Conservation (phyloP, 2,797 vertebrate species). For the Onychomys torridus region DNA sequence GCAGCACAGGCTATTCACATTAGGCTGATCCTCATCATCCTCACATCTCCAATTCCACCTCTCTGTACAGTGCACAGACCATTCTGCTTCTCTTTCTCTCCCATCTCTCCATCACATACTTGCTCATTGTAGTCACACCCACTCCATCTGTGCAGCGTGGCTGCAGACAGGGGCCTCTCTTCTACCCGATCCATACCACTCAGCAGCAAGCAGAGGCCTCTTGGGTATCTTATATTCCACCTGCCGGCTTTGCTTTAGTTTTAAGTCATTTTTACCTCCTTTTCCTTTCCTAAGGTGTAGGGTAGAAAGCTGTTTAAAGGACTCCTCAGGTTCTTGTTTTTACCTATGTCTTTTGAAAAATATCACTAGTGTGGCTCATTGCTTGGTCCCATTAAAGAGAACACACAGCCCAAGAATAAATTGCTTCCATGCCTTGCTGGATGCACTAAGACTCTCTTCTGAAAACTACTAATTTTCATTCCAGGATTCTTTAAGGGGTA, state of each 20-base stretch:
- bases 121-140: not conserved
- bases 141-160: not conserved
- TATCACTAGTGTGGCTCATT: not conserved
- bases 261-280: not conserved
- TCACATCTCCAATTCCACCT: not conserved
- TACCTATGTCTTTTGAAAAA: not conserved
- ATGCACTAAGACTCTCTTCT: conserved; percentile 11
- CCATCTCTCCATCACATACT: not conserved
- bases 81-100: not conserved
- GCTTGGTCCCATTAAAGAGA: not conserved
- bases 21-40: not conserved
- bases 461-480: conserved; percentile 29
- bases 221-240: not conserved
- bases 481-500: conserved; percentile 9
- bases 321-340: not conserved
- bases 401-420: conserved; percentile 24
- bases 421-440: conserved; percentile 44
- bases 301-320: conserved; percentile 3
- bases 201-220: not conserved
- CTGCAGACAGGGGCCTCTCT: not conserved
- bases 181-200: not conserved
- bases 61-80: not conserved
- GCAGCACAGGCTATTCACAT: too few species aligned
- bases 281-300: not conserved
- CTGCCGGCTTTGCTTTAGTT: conserved; percentile 9